Percentiles rank a stretch among this genome's conserved stretches.
Evolutionary conservation across 2,888 invertebrate species (phyloP).

Genomic region (Boloria euphrosyne): DNA sequence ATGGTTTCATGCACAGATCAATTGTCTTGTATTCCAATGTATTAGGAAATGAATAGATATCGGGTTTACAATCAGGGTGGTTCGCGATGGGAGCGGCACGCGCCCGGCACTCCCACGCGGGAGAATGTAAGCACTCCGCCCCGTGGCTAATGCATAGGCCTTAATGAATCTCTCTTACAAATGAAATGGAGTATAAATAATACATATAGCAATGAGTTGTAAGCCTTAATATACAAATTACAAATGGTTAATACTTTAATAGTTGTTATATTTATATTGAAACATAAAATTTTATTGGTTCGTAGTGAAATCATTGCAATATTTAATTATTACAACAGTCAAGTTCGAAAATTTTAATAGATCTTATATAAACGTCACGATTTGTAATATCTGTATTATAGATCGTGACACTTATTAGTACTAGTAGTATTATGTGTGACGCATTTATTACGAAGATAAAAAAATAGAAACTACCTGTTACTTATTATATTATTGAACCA

Average conservation of each 20-base stretch:
- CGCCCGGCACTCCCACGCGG: conserved; percentile 79
- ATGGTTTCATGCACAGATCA: conserved; percentile 42
- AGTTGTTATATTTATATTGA: not conserved
- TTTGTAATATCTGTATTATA: too few species aligned
- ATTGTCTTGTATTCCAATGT: conserved; percentile 40
- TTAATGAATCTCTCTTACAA: conserved; percentile 35
- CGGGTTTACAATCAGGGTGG: conserved; percentile 59
- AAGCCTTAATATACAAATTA: conserved; percentile 22
- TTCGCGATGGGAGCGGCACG: conserved; percentile 81
- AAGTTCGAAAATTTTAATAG: too few species aligned
- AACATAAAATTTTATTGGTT: not conserved
- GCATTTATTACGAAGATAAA: too few species aligned
- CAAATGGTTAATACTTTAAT: conserved; percentile 9
- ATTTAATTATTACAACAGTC: too few species aligned
- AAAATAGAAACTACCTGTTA: not conserved
- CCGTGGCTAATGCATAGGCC: conserved; percentile 52
- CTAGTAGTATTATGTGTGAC: too few species aligned
- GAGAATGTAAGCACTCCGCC: conserved; percentile 48
- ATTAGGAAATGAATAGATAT: conserved; percentile 52
- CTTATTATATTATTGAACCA: not conserved
- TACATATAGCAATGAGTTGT: conserved; percentile 13
- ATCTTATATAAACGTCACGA: too few species aligned
- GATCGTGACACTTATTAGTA: too few species aligned
- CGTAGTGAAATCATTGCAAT: too few species aligned
- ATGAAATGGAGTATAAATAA: conserved; percentile 28